Evolutionary conservation across 1,140 invertebrate genomes (phyloP).

Genomic region (Globodera ellingtonae): DNA sequence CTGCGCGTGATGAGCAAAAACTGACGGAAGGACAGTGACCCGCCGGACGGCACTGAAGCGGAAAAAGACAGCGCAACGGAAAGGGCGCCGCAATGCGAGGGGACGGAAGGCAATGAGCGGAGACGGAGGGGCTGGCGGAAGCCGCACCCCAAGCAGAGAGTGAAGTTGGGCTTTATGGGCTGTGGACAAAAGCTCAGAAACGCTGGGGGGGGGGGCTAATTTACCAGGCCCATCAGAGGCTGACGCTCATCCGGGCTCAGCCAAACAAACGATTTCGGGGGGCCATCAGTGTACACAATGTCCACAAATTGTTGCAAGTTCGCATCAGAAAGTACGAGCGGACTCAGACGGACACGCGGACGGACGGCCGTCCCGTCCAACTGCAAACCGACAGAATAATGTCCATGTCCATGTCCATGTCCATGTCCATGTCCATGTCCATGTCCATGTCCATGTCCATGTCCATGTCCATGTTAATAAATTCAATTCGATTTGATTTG

Average conservation of each 20-base stretch:
- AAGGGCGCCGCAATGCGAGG: conserved; percentile 7
- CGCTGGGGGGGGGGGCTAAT: too few species aligned
- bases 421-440: too few species aligned
- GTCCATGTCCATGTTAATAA: too few species aligned
- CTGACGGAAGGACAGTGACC: conserved; percentile 8
- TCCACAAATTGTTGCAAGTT: not conserved
- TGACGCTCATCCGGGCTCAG: not conserved
- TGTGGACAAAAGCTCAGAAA: not conserved
- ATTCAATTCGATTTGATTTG: not conserved
- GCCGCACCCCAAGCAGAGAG: conserved; percentile 21
- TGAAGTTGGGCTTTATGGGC: not conserved
- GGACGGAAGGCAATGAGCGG: not conserved
- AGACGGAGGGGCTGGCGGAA: conserved; percentile 12
- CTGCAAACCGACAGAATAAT: not conserved
- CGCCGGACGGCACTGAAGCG: not conserved
- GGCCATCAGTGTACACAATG: conserved; percentile 16
- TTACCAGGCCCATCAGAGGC: too few species aligned
- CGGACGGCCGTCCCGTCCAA: not conserved
- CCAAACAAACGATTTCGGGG: conserved; percentile 21
- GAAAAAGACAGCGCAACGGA: conserved; percentile 1
- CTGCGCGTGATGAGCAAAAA: conserved; percentile 2
- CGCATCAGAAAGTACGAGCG: not conserved
- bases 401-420: too few species aligned
- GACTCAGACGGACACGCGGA: conserved; percentile 8
- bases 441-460: too few species aligned